phyloP scores from a whole-genome alignment of 2,888 invertebrate species.

The Epistrophe eligans region DNA sequence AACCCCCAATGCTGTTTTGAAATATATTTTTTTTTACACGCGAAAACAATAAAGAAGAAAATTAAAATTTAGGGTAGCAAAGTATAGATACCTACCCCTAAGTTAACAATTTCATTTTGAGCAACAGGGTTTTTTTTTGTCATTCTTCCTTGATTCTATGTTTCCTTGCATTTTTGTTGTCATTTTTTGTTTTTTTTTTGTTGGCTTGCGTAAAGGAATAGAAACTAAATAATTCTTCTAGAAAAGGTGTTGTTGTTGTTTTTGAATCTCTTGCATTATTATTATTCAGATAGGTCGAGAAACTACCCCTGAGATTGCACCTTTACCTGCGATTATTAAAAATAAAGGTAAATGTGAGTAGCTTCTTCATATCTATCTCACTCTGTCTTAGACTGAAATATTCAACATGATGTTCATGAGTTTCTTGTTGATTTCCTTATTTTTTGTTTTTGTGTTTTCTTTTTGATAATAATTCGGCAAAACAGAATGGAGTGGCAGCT shows the following conservation, averaged over 20 bases:
- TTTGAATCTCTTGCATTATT: slow-evolving; percentile 16
- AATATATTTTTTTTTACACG: slow-evolving; percentile 11
- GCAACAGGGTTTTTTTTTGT: slow-evolving; percentile 48
- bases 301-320: slow-evolving; percentile 68
- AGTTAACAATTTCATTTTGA: background rate
- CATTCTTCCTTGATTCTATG: background rate
- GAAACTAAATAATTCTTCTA: slow-evolving; percentile 16
- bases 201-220: background rate
- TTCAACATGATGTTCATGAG: background rate
- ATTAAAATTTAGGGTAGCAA: slow-evolving; percentile 47
- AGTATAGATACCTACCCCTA: slow-evolving; percentile 16
- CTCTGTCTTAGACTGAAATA: background rate
- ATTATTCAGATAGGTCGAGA: slow-evolving; percentile 38
- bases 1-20: slow-evolving; percentile 31
- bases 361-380: slow-evolving; percentile 16
- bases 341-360: slow-evolving; percentile 38
- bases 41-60: slow-evolving; percentile 32
- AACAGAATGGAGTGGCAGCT: slow-evolving; percentile 54
- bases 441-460: slow-evolving; percentile 45
- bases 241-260: slow-evolving; percentile 49
- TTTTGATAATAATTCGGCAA: slow-evolving; percentile 53
- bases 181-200: too few relatives aligned
- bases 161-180: slow-evolving; percentile 1
- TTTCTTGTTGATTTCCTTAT: slow-evolving; percentile 32
- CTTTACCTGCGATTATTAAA: slow-evolving; percentile 50